Base-by-base conservation (phyloP, 2,797 vertebrate genomes). In the Chaenodraco wilsoni region DNA sequence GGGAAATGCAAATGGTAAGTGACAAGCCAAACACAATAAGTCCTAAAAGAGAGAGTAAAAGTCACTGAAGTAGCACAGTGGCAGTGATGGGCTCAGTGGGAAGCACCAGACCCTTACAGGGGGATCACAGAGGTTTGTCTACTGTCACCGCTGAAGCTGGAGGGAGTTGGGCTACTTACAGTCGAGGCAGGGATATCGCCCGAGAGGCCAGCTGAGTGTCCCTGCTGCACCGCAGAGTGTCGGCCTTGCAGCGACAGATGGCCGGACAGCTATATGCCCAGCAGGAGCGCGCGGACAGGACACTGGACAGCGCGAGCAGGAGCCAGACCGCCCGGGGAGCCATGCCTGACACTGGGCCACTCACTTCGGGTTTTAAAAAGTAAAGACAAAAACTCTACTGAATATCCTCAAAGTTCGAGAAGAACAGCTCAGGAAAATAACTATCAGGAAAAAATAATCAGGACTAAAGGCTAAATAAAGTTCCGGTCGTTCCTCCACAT, bases 161-260 rank as follows among this genome's bases (percentile, higher is more conserved):
- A 23, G 12, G 10, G 10, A 74, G 81, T 21, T 31, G n/a, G 14
- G 58, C 27, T 72, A 89, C 92, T 93, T 54, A 93, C 92, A 93
- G 87, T 69, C 74, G 74, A 9, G 19, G 15, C 81, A 57, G 52
- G 45, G 79, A 21, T 49, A 27, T 0, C 3, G 65, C 56, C 55
- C 63, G 15, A 23, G 89, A 80, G 85, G 77, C 83, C 76, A 88
- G 78, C 81, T 95, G 92, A 46, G 93, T 93, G 74, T 92, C 89
- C 56, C 83, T 83, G 69, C 70, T 94, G 86, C 93, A 95, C 61
- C 66, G 85, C 4, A 95, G 75, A 6, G 77, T 84, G 48, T 88
- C 87, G 8, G 72, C 11, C 65, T 79, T 79, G 84, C 94, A 95
- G 70, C 71, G 81, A 85, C 94, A 95, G 80, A 95, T 88, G 76